phyloP scores from a whole-genome alignment of 2,113 vertebrate genomes.

The Cololabis saira region DNA sequence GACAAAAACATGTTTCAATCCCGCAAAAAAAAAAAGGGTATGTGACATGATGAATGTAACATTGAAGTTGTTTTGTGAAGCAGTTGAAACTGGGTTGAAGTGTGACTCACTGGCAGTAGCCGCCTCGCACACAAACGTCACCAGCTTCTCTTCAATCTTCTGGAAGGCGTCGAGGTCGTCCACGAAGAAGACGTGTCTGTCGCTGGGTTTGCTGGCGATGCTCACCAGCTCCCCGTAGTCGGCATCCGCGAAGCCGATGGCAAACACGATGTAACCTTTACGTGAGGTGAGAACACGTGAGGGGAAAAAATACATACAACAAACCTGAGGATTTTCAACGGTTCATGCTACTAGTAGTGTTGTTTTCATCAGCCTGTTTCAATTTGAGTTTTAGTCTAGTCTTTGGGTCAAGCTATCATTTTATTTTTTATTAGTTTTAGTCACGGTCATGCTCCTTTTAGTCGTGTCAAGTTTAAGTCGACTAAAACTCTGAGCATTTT shows the following conservation, averaged over 20 bases:
- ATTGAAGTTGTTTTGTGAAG: background rate
- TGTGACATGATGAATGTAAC: background rate
- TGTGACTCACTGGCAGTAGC: constrained; percentile 92
- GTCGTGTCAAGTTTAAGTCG: too few species aligned
- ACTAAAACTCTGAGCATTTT: too few species aligned
- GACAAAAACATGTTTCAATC: constrained; percentile 11
- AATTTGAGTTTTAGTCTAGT: too few species aligned
- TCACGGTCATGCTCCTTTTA: too few species aligned
- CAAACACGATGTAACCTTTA: constrained; percentile 94
- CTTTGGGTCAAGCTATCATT: too few species aligned
- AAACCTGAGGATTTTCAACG: too few species aligned
- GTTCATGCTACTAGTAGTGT: too few species aligned
- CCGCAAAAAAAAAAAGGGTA: fast-evolving
- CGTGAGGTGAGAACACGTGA: background rate
- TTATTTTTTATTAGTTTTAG: too few species aligned
- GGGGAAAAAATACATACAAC: too few species aligned
- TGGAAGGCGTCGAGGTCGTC: constrained; percentile 96
- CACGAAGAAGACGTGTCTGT: constrained; percentile 96
- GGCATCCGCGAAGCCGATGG: constrained; percentile 95
- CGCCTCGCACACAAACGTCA: constrained; percentile 97
- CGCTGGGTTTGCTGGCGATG: constrained; percentile 94
- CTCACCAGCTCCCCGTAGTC: constrained; percentile 94
- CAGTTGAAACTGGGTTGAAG: too few species aligned
- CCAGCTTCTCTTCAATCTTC: constrained; percentile 96
- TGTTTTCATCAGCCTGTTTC: too few species aligned